Evolutionary conservation across 2,888 invertebrate genomes (phyloP).

Genomic region (Agrotis ipsilon): DNA sequence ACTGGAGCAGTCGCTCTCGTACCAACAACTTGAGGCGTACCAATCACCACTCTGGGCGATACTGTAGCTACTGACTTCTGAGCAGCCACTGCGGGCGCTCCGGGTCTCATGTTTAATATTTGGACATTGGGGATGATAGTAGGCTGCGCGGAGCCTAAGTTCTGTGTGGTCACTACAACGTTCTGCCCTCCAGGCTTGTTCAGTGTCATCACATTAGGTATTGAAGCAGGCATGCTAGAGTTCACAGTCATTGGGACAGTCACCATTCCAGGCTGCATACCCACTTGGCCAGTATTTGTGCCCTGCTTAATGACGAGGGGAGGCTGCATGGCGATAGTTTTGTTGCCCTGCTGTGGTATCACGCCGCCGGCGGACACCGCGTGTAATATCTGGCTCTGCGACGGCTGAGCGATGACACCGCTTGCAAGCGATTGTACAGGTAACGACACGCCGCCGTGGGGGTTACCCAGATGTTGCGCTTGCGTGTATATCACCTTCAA

Average conservation of each 20-base stretch:
- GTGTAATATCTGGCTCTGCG: slow-evolving; percentile 88
- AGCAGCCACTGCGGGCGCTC: slow-evolving; percentile 92
- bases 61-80: slow-evolving; percentile 95
- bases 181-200: slow-evolving; percentile 91
- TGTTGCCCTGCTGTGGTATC: slow-evolving; percentile 73
- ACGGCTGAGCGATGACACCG: slow-evolving; percentile 93
- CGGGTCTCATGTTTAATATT: slow-evolving; percentile 96
- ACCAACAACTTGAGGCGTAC: slow-evolving; percentile 95
- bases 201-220: slow-evolving; percentile 92
- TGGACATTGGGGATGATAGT: slow-evolving; percentile 94
- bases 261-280: slow-evolving; percentile 91
- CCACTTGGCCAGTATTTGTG: slow-evolving; percentile 78
- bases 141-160: slow-evolving; percentile 92
- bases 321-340: slow-evolving; percentile 85
- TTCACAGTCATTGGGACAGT: slow-evolving; percentile 92
- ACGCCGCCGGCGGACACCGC: slow-evolving; percentile 87
- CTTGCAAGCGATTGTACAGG: slow-evolving; percentile 92
- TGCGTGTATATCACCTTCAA: slow-evolving; percentile 91
- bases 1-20: slow-evolving; percentile 95
- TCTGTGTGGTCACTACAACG: slow-evolving; percentile 91
- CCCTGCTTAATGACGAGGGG: slow-evolving; percentile 88
- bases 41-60: slow-evolving; percentile 96
- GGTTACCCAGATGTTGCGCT: slow-evolving; percentile 84
- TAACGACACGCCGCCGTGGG: slow-evolving; percentile 73
- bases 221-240: slow-evolving; percentile 90